Percentiles rank a stretch among this genome's conserved stretches.
Evolutionary conservation across 1,140 invertebrate genomes (phyloP).

Genomic region (Drosophila suzukii): DNA sequence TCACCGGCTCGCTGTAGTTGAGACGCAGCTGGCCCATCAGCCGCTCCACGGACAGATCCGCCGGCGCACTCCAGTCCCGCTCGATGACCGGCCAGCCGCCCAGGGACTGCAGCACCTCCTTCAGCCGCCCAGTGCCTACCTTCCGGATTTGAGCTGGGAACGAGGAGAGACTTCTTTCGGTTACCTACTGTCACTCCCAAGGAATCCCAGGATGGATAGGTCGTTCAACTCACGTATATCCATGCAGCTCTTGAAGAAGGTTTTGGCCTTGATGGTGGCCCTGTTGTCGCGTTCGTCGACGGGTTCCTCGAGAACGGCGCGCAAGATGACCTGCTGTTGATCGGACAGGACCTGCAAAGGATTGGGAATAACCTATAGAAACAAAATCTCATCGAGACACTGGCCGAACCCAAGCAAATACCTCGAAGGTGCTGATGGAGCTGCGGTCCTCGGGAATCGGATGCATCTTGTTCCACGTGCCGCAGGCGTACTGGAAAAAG

Average conservation of each 20-base stretch:
- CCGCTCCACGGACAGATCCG: slow-evolving; percentile 86
- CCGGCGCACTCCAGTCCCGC: slow-evolving; percentile 87
- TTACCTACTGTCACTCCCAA: too few relatives aligned
- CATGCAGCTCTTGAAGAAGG: slow-evolving; percentile 94
- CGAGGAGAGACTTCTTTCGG: too few relatives aligned
- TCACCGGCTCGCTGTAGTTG: slow-evolving; percentile 90
- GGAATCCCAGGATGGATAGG: too few relatives aligned
- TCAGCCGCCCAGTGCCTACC: slow-evolving; percentile 88
- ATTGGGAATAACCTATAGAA: background rate
- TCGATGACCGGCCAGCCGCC: slow-evolving; percentile 92
- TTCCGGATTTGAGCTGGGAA: slow-evolving; percentile 89
- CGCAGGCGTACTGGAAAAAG: slow-evolving; percentile 96
- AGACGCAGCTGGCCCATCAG: slow-evolving; percentile 89
- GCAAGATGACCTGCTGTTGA: slow-evolving; percentile 93
- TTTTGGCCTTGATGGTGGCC: slow-evolving; percentile 92
- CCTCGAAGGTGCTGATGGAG: slow-evolving; percentile 94
- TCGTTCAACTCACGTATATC: slow-evolving; percentile 90
- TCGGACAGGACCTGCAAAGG: slow-evolving; percentile 89
- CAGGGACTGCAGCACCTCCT: slow-evolving; percentile 86
- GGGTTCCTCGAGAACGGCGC: slow-evolving; percentile 90
- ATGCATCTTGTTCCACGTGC: slow-evolving; percentile 95
- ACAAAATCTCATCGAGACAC: background rate
- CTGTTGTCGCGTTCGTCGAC: slow-evolving; percentile 87
- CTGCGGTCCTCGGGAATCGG: slow-evolving; percentile 95
- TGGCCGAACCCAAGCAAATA: slow-evolving; percentile 26